Evolutionary conservation across 2,888 invertebrate genomes (phyloP).

Genomic region (Philereme transversata): DNA sequence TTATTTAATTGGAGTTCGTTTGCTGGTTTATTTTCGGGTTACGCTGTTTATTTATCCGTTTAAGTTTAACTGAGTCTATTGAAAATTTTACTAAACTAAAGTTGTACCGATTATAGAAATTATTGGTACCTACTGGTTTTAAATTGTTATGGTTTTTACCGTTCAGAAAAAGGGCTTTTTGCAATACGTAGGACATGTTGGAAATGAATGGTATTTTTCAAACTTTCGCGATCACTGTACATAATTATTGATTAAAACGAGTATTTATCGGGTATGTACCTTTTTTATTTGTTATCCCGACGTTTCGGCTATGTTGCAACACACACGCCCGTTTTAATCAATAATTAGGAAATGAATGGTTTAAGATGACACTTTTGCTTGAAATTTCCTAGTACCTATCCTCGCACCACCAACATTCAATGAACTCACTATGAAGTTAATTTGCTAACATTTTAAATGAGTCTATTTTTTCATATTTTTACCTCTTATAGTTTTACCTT

Average conservation of each 20-base stretch:
- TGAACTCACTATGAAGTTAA: constrained; percentile 10
- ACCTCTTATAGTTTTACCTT: neutral
- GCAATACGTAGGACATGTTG: too few species aligned
- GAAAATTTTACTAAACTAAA: too few species aligned
- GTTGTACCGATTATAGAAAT: neutral
- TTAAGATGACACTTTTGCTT: neutral
- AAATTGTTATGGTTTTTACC: too few species aligned
- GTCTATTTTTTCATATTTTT: neutral
- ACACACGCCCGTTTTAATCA: too few species aligned
- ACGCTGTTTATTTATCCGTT: constrained; percentile 1
- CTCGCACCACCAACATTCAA: constrained; percentile 2
- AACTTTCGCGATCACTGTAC: too few species aligned
- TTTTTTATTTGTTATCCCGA: too few species aligned
- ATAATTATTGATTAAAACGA: too few species aligned
- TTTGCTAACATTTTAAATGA: constrained; percentile 9
- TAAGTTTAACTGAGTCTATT: neutral
- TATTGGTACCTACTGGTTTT: neutral
- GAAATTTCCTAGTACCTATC: neutral
- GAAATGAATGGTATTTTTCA: neutral
- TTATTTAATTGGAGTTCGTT: too few species aligned
- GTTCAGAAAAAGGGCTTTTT: too few species aligned
- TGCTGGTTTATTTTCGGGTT: too few species aligned
- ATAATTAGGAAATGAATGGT: neutral
- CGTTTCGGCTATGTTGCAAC: too few species aligned
- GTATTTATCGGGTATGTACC: too few species aligned